phyloP scores from a whole-genome alignment of 2,113 vertebrate species.

The Choloepus hoffmanni region DNA sequence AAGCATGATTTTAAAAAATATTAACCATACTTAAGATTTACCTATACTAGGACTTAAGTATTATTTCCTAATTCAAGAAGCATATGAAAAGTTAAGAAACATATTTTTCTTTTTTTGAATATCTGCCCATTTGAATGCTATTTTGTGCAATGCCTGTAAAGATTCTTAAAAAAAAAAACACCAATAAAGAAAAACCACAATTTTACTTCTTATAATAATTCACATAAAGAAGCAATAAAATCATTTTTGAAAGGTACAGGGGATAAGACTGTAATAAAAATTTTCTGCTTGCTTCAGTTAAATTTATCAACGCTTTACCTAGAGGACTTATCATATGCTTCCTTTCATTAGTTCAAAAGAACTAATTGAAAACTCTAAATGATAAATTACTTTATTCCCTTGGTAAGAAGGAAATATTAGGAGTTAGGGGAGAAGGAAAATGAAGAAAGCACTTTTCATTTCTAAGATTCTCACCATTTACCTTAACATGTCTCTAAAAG shows the following conservation, averaged over 20 bases:
- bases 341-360: conserved; percentile 32
- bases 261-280: not conserved
- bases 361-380: conserved; percentile 27
- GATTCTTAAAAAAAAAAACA: not conserved
- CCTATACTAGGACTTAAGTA: not conserved
- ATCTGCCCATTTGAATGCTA: not conserved
- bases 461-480: not conserved
- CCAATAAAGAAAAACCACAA: not conserved
- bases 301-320: conserved; percentile 9
- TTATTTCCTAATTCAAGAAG: not conserved
- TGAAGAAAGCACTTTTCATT: not conserved
- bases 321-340: not conserved
- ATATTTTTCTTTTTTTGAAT: not conserved
- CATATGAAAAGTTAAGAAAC: not conserved
- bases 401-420: not conserved
- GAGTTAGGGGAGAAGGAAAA: not conserved
- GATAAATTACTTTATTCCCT: not conserved
- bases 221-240: not conserved
- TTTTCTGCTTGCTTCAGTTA: not conserved
- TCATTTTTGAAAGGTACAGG: not conserved
- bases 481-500: not conserved
- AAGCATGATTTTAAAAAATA: not conserved
- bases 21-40: not conserved
- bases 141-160: not conserved
- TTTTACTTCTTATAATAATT: not conserved